These are phyloP conservation scores for Phenacoccus solenopsis DNA, from an alignment of 1,140 invertebrate genomes.

Conservation along the genomic window DNA sequence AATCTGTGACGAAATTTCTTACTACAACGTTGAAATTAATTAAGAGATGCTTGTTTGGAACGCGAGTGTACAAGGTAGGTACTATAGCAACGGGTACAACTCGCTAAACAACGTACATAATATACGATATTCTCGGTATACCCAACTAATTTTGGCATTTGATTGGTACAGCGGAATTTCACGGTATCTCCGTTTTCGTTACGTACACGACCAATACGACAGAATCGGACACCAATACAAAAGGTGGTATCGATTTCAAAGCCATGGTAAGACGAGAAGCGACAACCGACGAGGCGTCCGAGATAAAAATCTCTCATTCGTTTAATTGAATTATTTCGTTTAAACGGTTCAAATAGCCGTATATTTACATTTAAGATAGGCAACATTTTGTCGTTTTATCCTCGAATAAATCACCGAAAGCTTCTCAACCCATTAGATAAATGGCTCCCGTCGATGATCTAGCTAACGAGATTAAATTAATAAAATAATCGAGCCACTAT, in stretches of 20 bases:
- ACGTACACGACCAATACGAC: no score
- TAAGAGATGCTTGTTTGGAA: not conserved
- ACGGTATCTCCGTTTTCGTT: no score
- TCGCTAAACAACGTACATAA: no score
- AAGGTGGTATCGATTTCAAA: not conserved
- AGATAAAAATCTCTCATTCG: not conserved
- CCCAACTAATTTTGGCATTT: no score
- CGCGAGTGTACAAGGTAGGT: no score
- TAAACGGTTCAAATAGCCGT: not conserved
- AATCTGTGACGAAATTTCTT: not conserved
- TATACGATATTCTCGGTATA: no score
- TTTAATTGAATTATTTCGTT: constrained; percentile 3
- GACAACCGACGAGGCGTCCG: not conserved
- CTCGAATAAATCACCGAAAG: not conserved
- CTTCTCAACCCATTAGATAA: not conserved
- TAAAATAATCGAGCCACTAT: no score
- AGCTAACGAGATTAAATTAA: not conserved
- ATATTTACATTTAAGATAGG: not conserved
- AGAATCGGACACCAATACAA: no score
- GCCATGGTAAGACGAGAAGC: not conserved
- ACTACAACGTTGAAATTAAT: not conserved
- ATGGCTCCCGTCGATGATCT: not conserved
- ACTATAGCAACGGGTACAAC: no score
- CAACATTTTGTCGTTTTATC: not conserved
- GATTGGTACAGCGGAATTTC: not conserved